phyloP scores from a whole-genome alignment of 2,888 invertebrate genomes.

The Ecliptopera silaceata region DNA sequence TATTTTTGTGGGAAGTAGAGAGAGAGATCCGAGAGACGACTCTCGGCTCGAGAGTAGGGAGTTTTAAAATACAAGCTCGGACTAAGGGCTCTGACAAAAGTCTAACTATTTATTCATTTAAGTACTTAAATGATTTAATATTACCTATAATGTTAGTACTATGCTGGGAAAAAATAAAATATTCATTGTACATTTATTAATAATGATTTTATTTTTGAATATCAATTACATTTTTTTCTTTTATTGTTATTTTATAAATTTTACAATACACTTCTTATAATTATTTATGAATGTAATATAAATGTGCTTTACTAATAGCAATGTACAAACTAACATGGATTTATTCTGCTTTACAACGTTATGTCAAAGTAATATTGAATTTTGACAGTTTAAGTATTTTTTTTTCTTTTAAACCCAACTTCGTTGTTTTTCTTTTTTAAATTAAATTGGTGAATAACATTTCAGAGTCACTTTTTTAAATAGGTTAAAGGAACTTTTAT shows the following conservation, averaged over 20 bases:
- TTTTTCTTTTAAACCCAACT: conserved; percentile 37
- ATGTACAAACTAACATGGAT: conserved; percentile 30
- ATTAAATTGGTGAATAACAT: conserved; percentile 65
- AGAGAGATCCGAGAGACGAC: too few relatives aligned
- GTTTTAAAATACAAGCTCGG: too few relatives aligned
- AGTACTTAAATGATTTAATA: too few relatives aligned
- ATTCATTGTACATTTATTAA: conserved; percentile 65
- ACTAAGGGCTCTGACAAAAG: too few relatives aligned
- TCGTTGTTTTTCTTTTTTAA: conserved; percentile 37
- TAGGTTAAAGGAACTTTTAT: conserved; percentile 57
- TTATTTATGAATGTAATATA: conserved; percentile 54
- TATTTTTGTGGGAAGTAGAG: too few relatives aligned
- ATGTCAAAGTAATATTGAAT: not conserved
- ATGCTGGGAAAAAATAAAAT: conserved; percentile 45
- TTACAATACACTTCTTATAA: conserved; percentile 60
- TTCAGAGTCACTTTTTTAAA: conserved; percentile 62
- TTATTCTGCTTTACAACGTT: conserved; percentile 16
- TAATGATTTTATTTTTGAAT: conserved; percentile 74
- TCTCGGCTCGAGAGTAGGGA: too few relatives aligned
- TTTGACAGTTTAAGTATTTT: conserved; percentile 8
- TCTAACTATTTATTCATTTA: too few relatives aligned
- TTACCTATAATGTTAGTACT: too few relatives aligned
- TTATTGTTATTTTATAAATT: conserved; percentile 71
- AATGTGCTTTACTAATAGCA: conserved; percentile 54
- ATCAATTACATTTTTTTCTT: conserved; percentile 72